These are phyloP conservation scores for Saxicola maurus DNA, from an alignment of 2,797 vertebrate genomes.

Conservation along the genomic window DNA sequence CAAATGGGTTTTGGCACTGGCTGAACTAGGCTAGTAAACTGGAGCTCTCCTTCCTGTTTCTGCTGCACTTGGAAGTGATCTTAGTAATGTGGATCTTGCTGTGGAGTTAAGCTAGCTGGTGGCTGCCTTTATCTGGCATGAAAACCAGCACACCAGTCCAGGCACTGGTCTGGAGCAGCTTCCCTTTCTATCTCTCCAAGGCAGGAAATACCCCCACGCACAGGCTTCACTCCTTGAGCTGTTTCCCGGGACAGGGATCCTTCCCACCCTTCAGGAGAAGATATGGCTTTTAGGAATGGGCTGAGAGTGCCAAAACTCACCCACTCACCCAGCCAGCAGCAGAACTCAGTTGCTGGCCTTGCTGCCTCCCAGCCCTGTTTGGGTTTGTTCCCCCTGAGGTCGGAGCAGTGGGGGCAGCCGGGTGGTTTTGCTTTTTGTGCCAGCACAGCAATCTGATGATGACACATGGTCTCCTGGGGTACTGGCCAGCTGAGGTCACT, in stretches of 20 bases:
- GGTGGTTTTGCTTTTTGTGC: not conserved
- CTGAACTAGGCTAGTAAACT: not conserved
- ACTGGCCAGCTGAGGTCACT: not conserved
- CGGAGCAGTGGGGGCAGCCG: fast-evolving
- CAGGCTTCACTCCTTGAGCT: fast-evolving
- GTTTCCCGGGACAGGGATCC: not conserved
- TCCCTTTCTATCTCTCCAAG: not conserved
- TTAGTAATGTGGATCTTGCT: not conserved
- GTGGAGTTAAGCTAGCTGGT: not conserved
- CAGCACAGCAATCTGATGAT: not conserved
- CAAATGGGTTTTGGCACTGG: not conserved
- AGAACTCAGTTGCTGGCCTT: not conserved
- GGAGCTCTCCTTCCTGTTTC: not conserved
- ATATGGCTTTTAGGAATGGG: not conserved
- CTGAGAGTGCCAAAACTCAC: not conserved
- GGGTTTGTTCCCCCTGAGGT: not conserved
- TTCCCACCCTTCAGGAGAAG: not conserved
- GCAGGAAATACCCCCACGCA: not conserved
- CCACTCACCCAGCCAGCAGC: not conserved
- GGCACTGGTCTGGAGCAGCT: not conserved
- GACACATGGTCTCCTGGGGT: not conserved
- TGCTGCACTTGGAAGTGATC: not conserved
- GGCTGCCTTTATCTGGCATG: not conserved
- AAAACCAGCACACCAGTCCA: not conserved
- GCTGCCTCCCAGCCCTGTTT: not conserved